These are phyloP conservation scores for Theretra japonica DNA, from an alignment of 2,888 invertebrate species.

Conservation along the genomic window DNA sequence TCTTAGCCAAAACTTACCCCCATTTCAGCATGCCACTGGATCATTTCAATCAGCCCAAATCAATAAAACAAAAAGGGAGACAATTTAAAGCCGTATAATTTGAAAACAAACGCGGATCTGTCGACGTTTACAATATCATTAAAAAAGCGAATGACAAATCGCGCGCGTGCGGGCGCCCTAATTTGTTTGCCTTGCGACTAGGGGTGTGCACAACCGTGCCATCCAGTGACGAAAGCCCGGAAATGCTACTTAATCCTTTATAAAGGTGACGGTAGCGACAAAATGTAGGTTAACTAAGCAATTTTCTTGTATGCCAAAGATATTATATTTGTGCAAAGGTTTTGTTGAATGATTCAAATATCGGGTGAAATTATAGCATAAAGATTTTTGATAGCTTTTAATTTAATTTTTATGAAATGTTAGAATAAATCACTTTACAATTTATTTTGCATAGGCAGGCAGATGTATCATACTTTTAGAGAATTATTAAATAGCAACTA, in stretches of 20 bases:
- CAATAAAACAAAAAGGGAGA: constrained; percentile 1
- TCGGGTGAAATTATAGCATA: too few relatives aligned
- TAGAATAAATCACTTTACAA: too few relatives aligned
- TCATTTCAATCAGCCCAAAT: neutral
- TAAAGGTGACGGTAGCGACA: neutral
- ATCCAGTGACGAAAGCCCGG: neutral
- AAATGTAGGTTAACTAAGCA: constrained; percentile 5
- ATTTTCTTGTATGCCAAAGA: too few relatives aligned
- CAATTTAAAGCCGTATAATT: constrained; percentile 21
- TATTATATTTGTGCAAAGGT: too few relatives aligned
- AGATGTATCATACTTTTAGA: too few relatives aligned
- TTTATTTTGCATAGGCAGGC: too few relatives aligned
- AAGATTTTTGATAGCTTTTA: too few relatives aligned
- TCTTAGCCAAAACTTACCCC: neutral
- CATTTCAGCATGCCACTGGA: neutral
- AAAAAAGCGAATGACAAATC: constrained; percentile 37
- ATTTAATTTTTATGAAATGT: too few relatives aligned
- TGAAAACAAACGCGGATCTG: constrained; percentile 26
- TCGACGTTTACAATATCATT: constrained; percentile 28
- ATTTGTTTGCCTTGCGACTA: constrained; percentile 43
- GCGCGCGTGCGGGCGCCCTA: constrained; percentile 40
- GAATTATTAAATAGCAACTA: too few relatives aligned
- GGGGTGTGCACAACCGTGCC: constrained; percentile 28
- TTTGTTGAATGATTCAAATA: too few relatives aligned
- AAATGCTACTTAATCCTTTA: neutral